Evolutionary conservation across 2,797 vertebrate genomes (phyloP).

Genomic region (Squalus acanthias): DNA sequence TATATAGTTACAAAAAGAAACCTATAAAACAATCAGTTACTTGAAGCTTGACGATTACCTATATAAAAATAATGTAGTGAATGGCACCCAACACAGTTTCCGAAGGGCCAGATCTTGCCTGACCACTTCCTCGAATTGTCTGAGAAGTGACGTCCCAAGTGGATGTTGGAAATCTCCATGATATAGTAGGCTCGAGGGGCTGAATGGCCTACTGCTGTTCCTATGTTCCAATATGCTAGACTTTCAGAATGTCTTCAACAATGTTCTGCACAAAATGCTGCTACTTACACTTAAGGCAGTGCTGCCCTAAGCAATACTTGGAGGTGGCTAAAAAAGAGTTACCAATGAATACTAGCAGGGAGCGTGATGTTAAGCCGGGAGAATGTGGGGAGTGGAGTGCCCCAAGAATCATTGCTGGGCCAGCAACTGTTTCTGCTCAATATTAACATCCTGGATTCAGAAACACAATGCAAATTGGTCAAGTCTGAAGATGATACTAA

Average conservation of each 20-base stretch:
- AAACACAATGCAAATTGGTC: background rate
- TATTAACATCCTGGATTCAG: background rate
- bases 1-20: background rate
- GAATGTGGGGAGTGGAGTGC: background rate
- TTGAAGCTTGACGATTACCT: background rate
- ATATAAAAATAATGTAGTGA: background rate
- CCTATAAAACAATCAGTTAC: background rate
- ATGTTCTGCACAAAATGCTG: background rate
- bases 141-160: background rate
- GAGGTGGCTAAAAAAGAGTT: background rate
- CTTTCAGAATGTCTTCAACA: background rate
- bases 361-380: background rate
- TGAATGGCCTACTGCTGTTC: background rate
- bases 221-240: background rate
- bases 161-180: background rate
- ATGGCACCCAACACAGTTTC: background rate
- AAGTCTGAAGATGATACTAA: background rate
- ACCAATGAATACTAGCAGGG: background rate
- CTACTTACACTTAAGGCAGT: background rate
- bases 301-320: background rate
- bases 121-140: background rate
- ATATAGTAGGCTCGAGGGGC: background rate
- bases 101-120: background rate
- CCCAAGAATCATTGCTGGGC: background rate
- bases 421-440: background rate